These are phyloP conservation scores for Chaetops frenatus DNA, from an alignment of 2,113 vertebrate genomes.

Conservation along the genomic window DNA sequence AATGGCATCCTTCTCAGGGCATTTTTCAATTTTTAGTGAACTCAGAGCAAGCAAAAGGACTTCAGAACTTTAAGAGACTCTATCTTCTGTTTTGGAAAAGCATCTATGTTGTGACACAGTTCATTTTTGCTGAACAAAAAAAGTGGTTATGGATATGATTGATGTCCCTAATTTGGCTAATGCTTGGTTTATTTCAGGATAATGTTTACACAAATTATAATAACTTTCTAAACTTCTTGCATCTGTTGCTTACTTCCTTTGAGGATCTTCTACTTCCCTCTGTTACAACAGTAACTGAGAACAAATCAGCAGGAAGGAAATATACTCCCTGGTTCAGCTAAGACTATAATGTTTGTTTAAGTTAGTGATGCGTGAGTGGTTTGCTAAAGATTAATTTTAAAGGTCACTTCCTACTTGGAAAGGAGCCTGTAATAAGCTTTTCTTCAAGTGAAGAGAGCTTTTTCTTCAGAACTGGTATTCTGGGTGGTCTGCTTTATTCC, in stretches of 20 bases:
- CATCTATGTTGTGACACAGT: neutral
- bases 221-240: neutral
- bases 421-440: neutral
- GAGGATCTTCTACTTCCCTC: neutral
- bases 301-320: conserved; percentile 13
- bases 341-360: conserved; percentile 40
- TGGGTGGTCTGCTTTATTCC: conserved; percentile 30
- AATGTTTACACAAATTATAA: neutral
- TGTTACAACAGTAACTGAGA: neutral
- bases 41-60: neutral
- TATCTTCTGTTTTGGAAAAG: neutral
- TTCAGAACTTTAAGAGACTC: neutral
- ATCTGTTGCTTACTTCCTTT: conserved; percentile 11
- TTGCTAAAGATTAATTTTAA: conserved; percentile 42
- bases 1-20: neutral
- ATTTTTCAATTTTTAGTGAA: neutral
- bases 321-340: neutral
- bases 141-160: neutral
- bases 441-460: neutral
- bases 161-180: neutral
- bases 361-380: neutral
- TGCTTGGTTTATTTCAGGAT: neutral
- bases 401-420: conserved; percentile 59
- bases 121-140: neutral
- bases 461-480: neutral